Percentiles rank a stretch among this genome's conserved stretches.
These are phyloP conservation scores for Pseudanteris insignis DNA, from an alignment of 2,888 invertebrate genomes.

Conservation along the genomic window DNA sequence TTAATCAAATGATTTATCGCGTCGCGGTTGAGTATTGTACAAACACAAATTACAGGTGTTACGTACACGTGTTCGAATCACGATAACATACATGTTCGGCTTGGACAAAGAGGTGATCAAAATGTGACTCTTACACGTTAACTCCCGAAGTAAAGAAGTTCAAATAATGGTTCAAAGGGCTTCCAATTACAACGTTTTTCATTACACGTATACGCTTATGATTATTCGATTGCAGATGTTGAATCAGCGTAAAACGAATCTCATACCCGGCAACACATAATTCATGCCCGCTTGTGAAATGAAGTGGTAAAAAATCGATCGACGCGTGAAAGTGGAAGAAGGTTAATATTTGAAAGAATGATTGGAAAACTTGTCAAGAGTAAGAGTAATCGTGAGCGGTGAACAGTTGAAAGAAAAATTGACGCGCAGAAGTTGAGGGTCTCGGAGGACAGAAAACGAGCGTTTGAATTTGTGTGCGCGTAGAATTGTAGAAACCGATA, in stretches of 20 bases:
- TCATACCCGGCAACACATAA: too few species aligned
- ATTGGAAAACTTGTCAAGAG: too few species aligned
- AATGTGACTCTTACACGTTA: conserved; percentile 18
- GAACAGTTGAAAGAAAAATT: too few species aligned
- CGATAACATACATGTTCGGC: conserved; percentile 31
- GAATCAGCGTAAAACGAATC: too few species aligned
- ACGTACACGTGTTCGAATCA: conserved; percentile 33
- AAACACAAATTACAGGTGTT: conserved; percentile 45
- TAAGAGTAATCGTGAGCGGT: too few species aligned
- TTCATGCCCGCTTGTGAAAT: too few species aligned
- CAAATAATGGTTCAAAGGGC: neutral
- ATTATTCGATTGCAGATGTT: neutral
- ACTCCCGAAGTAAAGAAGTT: conserved; percentile 3
- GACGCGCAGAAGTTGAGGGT: too few species aligned
- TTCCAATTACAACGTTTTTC: neutral
- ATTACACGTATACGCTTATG: neutral
- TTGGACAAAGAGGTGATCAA: conserved; percentile 30
- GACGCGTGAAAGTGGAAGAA: too few species aligned
- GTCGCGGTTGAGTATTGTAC: conserved; percentile 36
- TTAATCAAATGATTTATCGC: conserved; percentile 46
- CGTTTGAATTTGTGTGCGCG: neutral
- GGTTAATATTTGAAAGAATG: too few species aligned
- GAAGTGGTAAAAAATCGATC: too few species aligned
- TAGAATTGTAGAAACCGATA: conserved; percentile 4
- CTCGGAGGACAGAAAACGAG: too few species aligned